A percentile compares a stretch with the other conserved stretches of the same genome.
Conservation (phyloP, 2,888 invertebrate genomes). For the Torymus tubicola region DNA sequence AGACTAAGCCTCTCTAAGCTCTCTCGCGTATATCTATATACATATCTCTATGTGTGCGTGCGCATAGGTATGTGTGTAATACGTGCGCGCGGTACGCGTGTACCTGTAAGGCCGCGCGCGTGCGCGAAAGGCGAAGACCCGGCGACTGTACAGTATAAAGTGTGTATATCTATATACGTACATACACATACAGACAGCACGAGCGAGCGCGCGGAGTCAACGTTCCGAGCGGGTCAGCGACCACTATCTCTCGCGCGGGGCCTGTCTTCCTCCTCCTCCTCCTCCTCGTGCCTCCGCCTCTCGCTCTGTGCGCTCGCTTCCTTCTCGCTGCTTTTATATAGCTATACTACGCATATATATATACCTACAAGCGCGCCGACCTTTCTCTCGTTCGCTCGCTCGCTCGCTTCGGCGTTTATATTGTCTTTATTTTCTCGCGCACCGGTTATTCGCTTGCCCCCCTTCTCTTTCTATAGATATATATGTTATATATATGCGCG, state of each 20-base stretch:
- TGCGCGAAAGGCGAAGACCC: neutral
- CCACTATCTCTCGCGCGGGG: conserved; percentile 70
- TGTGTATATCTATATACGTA: too few species aligned
- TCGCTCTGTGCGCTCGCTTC: conserved; percentile 50
- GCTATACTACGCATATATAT: neutral
- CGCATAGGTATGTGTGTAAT: neutral
- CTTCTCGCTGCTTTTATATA: neutral
- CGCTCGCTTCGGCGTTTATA: neutral
- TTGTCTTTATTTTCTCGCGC: conserved; percentile 3
- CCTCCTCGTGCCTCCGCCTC: conserved; percentile 60
- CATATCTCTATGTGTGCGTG: too few species aligned
- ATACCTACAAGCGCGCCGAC: neutral
- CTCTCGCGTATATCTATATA: too few species aligned
- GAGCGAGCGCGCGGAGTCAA: conserved; percentile 70
- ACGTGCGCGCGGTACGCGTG: conserved; percentile 5
- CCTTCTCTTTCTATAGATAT: neutral
- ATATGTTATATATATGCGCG: neutral
- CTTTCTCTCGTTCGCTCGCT: conserved; percentile 31
- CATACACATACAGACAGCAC: conserved; percentile 1
- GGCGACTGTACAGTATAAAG: conserved; percentile 4
- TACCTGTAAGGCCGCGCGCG: conserved; percentile 1
- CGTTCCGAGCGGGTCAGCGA: conserved; percentile 76
- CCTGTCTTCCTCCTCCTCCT: conserved; percentile 63
- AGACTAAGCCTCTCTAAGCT: conserved; percentile 10
- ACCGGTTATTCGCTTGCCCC: neutral